Base-by-base conservation (phyloP, 2,888 invertebrate genomes). In the Ashinkailepas kermadecensis region DNA sequence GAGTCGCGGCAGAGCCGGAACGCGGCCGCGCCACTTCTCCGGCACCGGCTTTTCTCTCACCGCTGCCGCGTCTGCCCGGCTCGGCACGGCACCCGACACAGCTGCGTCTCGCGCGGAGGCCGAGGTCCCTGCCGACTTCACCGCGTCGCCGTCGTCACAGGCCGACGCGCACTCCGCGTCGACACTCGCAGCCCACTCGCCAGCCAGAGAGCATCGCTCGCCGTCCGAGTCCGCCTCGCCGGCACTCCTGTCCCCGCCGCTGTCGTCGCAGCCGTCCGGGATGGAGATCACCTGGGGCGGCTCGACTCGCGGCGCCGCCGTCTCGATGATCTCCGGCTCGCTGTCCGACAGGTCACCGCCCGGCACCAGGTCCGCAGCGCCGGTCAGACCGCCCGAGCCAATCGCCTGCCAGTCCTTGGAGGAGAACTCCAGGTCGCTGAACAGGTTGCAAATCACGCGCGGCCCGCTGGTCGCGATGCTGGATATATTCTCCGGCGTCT, bases 391-490 rank as follows among this genome's bases (percentile, higher is more conserved):
- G 54, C 74, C 74, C 2, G 74, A 74, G 15, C 74, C 74, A 54
- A 74, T 74, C 15, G 74, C 74, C 74, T 74, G 74, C 74, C 74
- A 74, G 74, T 74, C 74, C 39, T 8, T 54, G 54, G 74, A 74
- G 7, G 74, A 74, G 54, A 74, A 74, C 54, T 74, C 74, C 54
- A 74, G 74, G 39, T 74, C 74, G 18, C 74, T 18, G 54, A 54
- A 54, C 18, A 74, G 21, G 21, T 74, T 74, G 8, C 54, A 15
- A 15, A 25, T 12, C 74, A 54, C 15, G 15, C 74, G 54, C 54
- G 74, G 74, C 2, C 54, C 54, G 74, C 54, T 74, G 74, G 8
- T 54, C 74, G 15, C 54, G 74, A 12, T 39, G 11, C 7, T 74
- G 8, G 18, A 39, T 39, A 21, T 54, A 54, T 39, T 39, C 54